Conservation (phyloP, 2,113 vertebrate species). For the Chloebia gouldiae region DNA sequence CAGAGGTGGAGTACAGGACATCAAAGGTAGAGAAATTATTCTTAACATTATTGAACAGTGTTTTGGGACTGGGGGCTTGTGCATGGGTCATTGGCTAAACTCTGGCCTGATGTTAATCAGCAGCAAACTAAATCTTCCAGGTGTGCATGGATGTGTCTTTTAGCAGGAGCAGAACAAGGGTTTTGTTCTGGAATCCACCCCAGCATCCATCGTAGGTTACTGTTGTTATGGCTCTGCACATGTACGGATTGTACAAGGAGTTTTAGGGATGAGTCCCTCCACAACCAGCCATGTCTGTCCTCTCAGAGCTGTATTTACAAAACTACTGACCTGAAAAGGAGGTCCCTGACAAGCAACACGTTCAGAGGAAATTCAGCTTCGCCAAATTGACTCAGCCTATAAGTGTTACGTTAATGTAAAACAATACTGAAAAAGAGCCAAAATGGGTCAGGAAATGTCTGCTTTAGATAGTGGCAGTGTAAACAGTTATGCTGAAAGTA, state of each 20-base stretch:
- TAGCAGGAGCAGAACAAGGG: background rate
- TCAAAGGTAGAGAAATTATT: background rate
- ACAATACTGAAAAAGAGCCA: slow-evolving; percentile 59
- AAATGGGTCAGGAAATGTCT: slow-evolving; percentile 54
- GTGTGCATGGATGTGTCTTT: background rate
- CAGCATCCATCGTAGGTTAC: accelerated
- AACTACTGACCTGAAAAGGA: background rate
- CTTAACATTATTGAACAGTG: background rate
- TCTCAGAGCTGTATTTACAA: background rate
- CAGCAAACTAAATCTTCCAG: background rate
- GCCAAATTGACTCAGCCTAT: slow-evolving; percentile 5
- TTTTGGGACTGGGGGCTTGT: background rate
- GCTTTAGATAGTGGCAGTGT: slow-evolving; percentile 14
- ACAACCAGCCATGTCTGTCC: background rate
- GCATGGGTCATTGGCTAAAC: background rate
- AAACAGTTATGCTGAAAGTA: slow-evolving; percentile 41
- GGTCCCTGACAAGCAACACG: background rate
- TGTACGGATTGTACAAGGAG: background rate
- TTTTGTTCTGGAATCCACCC: background rate
- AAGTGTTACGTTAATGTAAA: background rate
- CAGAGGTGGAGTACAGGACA: background rate
- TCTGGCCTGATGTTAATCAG: background rate
- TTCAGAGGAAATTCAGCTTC: slow-evolving; percentile 22
- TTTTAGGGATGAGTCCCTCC: background rate
- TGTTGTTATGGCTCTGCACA: background rate